Evolutionary conservation across 2,797 vertebrate species (phyloP), one percentile per base, ranked within the genome.

Genomic region (Rhynchotus rufescens): DNA sequence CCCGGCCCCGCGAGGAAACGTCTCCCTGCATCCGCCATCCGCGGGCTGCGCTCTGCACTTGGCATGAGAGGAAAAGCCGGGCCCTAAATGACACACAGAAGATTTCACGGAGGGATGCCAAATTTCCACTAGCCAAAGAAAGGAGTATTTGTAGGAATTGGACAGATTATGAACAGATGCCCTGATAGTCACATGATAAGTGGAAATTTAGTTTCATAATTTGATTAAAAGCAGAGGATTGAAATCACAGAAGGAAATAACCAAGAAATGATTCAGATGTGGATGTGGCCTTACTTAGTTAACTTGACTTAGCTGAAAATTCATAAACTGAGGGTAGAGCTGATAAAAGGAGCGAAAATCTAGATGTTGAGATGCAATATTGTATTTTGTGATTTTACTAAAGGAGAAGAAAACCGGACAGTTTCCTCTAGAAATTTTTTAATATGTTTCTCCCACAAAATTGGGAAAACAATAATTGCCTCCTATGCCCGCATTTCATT

Each of bases 181-280:
- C 73, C 62, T 3, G 32, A 19, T 16, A 56, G 86, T 69, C 78
- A 89, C 72, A 15, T 85, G 86, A 47, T 8, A 23, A 54, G 91
- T 78, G 86, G 86, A 86, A 86, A 89, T 89, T 73, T 79, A 36
- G 91, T 82, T 82, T 86, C 62, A 2, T 68, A 65, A 89, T 92
- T 68, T 42, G 78, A 89, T 89, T 78, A 82, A 86, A 77, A 78
- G 2, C 82, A 60, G 83, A 69, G 86, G 82, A 54, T 89, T 79
- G 82, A 44, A 86, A 74, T 73, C 78, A 32, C 73, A 82, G 91
- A 60, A 86, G 86, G 91, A 89, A 89, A 78, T 82, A 82, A 89
- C 44, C 57, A 59, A 52, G 86, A 10, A 69, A 59, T 81, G 78
- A 89, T 82, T 89, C 67, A 64, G 82, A 23, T 11, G 67, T 2